Evolutionary conservation across 2,888 invertebrate species (phyloP).

Genomic region (Zhuqinia jingwanae): DNA sequence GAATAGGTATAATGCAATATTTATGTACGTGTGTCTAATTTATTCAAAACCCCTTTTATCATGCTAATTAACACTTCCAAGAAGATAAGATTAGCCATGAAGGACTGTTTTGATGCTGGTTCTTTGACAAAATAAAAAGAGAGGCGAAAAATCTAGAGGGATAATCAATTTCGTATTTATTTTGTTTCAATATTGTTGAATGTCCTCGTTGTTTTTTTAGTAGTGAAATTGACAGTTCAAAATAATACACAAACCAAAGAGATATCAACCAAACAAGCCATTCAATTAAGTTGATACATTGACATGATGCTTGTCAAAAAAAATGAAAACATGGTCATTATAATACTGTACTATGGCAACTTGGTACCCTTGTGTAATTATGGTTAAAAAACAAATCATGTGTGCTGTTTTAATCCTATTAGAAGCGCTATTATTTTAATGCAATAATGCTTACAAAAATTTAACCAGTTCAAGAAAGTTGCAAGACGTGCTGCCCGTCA

Average conservation of each 20-base stretch:
- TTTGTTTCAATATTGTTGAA: not conserved
- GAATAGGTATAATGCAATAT: slow-evolving; percentile 9
- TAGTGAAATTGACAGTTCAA: slow-evolving; percentile 35
- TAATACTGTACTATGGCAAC: no score
- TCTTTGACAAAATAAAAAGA: not conserved
- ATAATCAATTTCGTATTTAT: not conserved
- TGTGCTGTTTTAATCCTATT: no score
- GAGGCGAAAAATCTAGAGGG: not conserved
- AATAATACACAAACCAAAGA: not conserved
- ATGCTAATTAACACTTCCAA: slow-evolving; percentile 69
- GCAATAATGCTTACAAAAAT: not conserved
- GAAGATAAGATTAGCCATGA: slow-evolving; percentile 48
- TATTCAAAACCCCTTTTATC: slow-evolving; percentile 59
- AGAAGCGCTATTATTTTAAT: no score
- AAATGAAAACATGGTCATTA: slow-evolving; percentile 27
- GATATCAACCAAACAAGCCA: slow-evolving; percentile 31
- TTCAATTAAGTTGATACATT: slow-evolving; percentile 37
- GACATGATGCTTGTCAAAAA: slow-evolving; percentile 18
- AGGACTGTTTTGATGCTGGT: slow-evolving; percentile 19
- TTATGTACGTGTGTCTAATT: slow-evolving; percentile 38
- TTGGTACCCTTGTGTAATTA: no score
- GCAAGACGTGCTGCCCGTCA: not conserved
- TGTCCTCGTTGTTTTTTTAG: slow-evolving; percentile 14
- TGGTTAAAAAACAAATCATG: no score
- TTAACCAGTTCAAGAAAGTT: slow-evolving; percentile 12